These are phyloP conservation scores for Callosobruchus maculatus DNA, from an alignment of 2,888 invertebrate species.

Conservation along the genomic window DNA sequence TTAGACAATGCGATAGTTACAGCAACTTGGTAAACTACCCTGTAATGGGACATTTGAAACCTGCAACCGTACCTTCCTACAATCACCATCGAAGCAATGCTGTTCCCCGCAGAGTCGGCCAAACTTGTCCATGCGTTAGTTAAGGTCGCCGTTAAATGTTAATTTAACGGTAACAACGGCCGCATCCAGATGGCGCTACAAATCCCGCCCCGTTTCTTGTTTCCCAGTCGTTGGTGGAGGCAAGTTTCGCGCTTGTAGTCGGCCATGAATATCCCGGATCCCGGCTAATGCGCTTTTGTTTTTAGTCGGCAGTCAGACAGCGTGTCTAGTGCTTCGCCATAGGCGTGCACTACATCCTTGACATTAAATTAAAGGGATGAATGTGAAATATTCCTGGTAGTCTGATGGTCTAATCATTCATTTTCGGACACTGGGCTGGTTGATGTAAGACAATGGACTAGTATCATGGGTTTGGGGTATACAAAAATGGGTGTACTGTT, in stretches of 20 bases:
- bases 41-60: neutral
- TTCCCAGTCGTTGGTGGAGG: neutral
- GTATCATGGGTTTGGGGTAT: too few relatives aligned
- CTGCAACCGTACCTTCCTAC: neutral
- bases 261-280: neutral
- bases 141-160: neutral
- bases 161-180: neutral
- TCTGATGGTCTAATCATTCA: too few relatives aligned
- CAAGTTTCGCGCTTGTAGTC: neutral
- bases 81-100: neutral
- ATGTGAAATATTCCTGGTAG: too few relatives aligned
- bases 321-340: neutral
- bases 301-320: neutral
- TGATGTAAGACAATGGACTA: too few relatives aligned
- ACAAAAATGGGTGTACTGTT: too few relatives aligned
- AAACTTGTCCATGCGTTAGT: neutral
- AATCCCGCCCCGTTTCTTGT: neutral
- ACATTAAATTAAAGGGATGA: too few relatives aligned
- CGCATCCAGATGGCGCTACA: neutral
- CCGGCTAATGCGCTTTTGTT: neutral
- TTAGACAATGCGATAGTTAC: too few relatives aligned
- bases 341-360: neutral
- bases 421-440: too few relatives aligned
- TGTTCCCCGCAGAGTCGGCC: neutral
- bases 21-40: too few relatives aligned